phyloP scores from a whole-genome alignment of 2,888 invertebrate genomes.

The Microplitis deprimator region DNA sequence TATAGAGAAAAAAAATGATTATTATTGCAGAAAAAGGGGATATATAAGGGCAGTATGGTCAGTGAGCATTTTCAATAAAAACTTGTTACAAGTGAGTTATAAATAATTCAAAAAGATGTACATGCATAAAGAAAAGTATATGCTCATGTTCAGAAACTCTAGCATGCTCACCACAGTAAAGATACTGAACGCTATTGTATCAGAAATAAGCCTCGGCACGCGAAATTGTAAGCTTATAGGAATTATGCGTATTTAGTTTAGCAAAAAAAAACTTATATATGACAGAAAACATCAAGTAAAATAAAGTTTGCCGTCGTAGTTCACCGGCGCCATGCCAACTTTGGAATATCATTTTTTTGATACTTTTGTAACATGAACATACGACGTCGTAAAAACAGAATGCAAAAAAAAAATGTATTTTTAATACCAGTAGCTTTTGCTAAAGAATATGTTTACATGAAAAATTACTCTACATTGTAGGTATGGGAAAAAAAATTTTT shows the following conservation, averaged over 20 bases:
- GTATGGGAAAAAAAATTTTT: too few species aligned
- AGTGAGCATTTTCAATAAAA: neutral
- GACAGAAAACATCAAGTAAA: neutral
- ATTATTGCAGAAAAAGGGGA: neutral
- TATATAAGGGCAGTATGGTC: neutral
- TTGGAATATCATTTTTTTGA: neutral
- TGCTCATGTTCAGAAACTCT: neutral
- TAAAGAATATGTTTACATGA: neutral
- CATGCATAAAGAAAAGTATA: neutral
- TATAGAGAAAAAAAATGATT: too few species aligned
- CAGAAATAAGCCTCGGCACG: neutral
- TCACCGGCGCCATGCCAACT: neutral
- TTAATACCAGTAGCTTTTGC: neutral
- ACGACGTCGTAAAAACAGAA: neutral
- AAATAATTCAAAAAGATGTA: neutral
- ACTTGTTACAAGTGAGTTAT: neutral
- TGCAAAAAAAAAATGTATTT: neutral
- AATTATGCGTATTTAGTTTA: neutral
- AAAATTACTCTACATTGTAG: neutral
- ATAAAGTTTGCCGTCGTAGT: neutral
- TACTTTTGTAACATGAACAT: neutral
- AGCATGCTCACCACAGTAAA: neutral
- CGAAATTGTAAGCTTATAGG: neutral
- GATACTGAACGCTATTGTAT: neutral
- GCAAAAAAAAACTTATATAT: neutral